Evolutionary conservation across 2,888 invertebrate species (phyloP), one percentile per base, ranked within the genome.

Genomic region (Drepana falcataria): DNA sequence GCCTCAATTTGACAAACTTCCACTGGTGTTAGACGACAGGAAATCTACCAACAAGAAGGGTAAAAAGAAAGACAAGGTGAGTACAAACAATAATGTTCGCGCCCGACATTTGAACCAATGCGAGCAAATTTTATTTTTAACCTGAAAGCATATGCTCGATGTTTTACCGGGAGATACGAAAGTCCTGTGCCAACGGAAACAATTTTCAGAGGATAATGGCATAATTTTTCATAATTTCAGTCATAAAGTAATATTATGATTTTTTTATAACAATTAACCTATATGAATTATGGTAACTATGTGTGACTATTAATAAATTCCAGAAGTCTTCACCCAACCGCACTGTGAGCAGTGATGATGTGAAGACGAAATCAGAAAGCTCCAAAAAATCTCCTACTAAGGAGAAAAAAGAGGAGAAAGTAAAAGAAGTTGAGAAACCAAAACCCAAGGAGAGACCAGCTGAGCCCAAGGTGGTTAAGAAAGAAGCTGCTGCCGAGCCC

Each of bases 1-100:
- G 86, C 96, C 96, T 76, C 95, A 95, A 76, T 95, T 95, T 81
- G 94, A 95, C 76, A 95, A 95, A 84, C 89, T 95, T 61, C 92
- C 93, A 48, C 83, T 92, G 65, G 85, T 91, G 64, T 73, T 92
- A 65, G 94, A 94, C 79, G 95, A 95, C 73, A 93, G 93, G 79
- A 95, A 94, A 87, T 92, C 93, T 61, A 91, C 92, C 69, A 93
- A 85, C 72, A 95, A 94, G 85, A 95, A 94, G 81, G 92, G 92
- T 69, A 94, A 94, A 92, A 91, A 87, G 68, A 94, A 94, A 85
- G 95, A 95, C 78, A 95, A 95, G 93, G 94, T 94, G 79, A 85
- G 90, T 79, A 59, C 65, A 65, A 68, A 64, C 66, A 73, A 70
- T 68, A 63, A 64, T 65, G 62, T 64, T 70, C 64, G 63, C 66